A percentile compares a stretch with the other conserved stretches of the same genome.
phyloP scores from a whole-genome alignment of 2,888 invertebrate species.

The Heliconius hortense region DNA sequence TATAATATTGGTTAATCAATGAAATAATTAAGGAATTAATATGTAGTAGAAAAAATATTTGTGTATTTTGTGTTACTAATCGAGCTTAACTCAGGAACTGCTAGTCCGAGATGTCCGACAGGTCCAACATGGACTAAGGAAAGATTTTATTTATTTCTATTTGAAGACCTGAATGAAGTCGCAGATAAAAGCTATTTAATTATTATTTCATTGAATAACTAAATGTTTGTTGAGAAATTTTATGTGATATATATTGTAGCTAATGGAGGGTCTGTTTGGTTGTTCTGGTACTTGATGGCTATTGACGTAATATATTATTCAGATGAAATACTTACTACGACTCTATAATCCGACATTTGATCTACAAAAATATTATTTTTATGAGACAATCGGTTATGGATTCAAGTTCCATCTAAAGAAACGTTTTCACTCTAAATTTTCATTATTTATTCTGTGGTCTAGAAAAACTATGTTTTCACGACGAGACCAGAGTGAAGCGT shows the following conservation, averaged over 20 bases:
- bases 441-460: too few species aligned
- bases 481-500: not conserved
- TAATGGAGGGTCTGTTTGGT: constrained; percentile 60
- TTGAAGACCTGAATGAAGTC: not conserved
- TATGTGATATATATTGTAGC: constrained; percentile 71
- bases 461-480: not conserved
- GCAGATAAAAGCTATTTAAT: not conserved
- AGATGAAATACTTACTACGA: not conserved
- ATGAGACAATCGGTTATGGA: not conserved
- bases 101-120: too few species aligned
- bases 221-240: constrained; percentile 58
- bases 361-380: too few species aligned
- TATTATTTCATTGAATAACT: not conserved
- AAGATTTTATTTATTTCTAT: too few species aligned
- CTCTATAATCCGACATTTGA: too few species aligned
- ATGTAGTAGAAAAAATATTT: too few species aligned
- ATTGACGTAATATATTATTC: not conserved
- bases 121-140: too few species aligned
- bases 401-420: not conserved
- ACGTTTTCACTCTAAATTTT: not conserved
- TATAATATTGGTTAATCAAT: constrained; percentile 37
- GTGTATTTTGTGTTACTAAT: too few species aligned
- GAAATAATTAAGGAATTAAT: not conserved
- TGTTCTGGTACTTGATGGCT: constrained; percentile 28
- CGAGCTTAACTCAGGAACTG: too few species aligned